A percentile compares a stretch with the other conserved stretches of the same genome.
Conservation (phyloP, 1,140 invertebrate genomes). For the Pemphigus obesinymphae region DNA sequence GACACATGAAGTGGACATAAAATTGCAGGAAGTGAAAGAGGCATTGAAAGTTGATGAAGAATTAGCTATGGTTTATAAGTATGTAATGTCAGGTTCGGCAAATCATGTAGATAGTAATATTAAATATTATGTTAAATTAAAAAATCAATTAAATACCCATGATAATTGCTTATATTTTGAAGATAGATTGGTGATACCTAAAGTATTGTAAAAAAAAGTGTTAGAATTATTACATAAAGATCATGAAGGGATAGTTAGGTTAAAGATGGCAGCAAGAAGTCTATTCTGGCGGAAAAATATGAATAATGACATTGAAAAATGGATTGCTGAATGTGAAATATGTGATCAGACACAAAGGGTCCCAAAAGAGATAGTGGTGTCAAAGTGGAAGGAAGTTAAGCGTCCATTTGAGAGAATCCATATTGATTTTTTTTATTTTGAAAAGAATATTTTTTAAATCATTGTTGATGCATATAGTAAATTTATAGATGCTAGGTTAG, state of each 20-base stretch:
- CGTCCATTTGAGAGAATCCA: neutral
- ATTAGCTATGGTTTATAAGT: no score
- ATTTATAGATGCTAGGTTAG: neutral
- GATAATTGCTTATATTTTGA: no score
- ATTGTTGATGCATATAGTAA: neutral
- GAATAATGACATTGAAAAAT: neutral
- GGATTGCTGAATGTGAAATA: neutral
- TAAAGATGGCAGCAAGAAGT: neutral
- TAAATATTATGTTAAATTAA: no score
- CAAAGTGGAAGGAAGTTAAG: neutral
- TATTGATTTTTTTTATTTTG: neutral
- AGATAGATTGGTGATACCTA: no score
- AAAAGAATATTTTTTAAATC: neutral
- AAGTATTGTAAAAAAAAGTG: no score
- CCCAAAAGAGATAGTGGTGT: neutral
- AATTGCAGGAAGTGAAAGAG: no score
- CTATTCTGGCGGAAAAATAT: neutral
- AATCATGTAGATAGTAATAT: neutral
- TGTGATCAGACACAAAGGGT: neutral
- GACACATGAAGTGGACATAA: no score
- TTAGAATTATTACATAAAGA: no score
- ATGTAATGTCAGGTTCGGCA: neutral
- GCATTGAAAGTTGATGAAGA: no score
- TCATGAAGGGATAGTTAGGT: neutral
- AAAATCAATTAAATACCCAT: no score